A percentile compares a stretch with the other conserved stretches of the same genome.
Conservation (phyloP, 1,140 invertebrate species). For the Drosophila auraria region DNA sequence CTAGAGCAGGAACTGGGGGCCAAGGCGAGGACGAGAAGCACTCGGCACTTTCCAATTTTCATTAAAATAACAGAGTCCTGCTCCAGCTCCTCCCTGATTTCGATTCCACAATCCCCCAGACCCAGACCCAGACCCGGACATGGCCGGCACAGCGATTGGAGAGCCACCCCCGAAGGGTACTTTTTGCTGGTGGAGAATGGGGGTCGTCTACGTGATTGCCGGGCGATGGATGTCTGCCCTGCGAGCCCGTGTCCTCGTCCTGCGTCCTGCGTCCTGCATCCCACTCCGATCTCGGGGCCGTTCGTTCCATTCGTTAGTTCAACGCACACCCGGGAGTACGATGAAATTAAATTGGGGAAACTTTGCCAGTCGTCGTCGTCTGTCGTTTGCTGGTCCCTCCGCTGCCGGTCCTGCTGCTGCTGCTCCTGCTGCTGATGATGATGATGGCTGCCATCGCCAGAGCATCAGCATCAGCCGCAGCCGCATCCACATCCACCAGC, state of each 20-base stretch:
- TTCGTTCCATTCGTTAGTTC: constrained; percentile 78
- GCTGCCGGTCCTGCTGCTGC: constrained; percentile 7
- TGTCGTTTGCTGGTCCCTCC: constrained; percentile 36
- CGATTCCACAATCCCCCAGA: constrained; percentile 10
- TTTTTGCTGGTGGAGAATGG: constrained; percentile 35
- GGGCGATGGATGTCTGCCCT: constrained; percentile 63
- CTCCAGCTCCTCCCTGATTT: constrained; percentile 16
- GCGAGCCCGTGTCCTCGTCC: constrained; percentile 16
- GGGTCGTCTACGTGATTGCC: constrained; percentile 74
- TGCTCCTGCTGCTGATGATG: constrained; percentile 40
- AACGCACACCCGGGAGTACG: constrained; percentile 81
- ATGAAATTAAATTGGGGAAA: constrained; percentile 85
- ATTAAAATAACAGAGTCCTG: constrained; percentile 84
- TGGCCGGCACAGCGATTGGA: constrained; percentile 38
- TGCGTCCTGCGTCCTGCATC: constrained; percentile 7
- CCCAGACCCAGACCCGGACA: constrained; percentile 4
- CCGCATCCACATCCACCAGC: constrained; percentile 43
- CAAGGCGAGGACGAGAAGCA: constrained; percentile 23
- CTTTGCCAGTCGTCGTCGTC: constrained; percentile 63
- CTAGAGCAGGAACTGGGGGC: constrained; percentile 22
- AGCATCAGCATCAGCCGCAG: constrained; percentile 29
- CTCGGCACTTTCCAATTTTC: constrained; percentile 84
- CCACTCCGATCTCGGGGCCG: constrained; percentile 28
- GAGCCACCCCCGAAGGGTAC: constrained; percentile 49
- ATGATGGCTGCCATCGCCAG: constrained; percentile 76